Evolutionary conservation across 92 coral and sea anemone species (phyloP).

Genomic region (Umimayanthus kanabou): DNA sequence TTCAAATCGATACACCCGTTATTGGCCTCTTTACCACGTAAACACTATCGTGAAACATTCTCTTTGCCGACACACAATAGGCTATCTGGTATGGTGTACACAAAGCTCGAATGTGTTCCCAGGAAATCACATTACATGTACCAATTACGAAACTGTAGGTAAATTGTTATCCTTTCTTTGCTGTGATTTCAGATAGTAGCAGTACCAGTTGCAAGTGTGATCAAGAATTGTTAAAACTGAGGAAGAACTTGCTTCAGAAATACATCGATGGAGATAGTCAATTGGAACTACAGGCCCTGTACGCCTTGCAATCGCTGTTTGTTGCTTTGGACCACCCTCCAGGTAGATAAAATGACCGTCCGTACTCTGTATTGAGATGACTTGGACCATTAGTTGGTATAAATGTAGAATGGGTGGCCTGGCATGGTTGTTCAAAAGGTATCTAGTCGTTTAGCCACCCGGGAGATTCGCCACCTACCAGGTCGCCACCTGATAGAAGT

Average conservation of each 20-base stretch:
- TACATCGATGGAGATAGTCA: conserved; percentile 66
- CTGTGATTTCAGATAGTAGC: conserved; percentile 38
- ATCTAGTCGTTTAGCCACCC: no score
- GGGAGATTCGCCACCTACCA: no score
- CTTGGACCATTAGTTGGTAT: background rate
- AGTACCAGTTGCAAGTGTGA: conserved; percentile 71
- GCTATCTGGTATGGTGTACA: no score
- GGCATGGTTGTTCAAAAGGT: no score
- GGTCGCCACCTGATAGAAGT: no score
- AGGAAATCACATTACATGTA: background rate
- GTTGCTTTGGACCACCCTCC: background rate
- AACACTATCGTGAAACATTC: no score
- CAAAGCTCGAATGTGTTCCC: background rate
- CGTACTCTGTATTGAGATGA: background rate
- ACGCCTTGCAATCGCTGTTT: conserved; percentile 46
- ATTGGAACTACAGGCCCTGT: conserved; percentile 86
- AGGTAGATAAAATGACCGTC: conserved; percentile 49
- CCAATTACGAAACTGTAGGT: background rate
- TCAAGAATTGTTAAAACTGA: conserved; percentile 42
- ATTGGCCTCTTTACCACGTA: no score
- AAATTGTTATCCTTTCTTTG: background rate
- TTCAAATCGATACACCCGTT: no score
- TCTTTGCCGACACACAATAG: no score
- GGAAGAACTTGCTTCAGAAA: conserved; percentile 72
- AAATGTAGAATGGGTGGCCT: no score